Evolutionary conservation across 2,113 vertebrate genomes (phyloP).

Genomic region (Panthera leo): DNA sequence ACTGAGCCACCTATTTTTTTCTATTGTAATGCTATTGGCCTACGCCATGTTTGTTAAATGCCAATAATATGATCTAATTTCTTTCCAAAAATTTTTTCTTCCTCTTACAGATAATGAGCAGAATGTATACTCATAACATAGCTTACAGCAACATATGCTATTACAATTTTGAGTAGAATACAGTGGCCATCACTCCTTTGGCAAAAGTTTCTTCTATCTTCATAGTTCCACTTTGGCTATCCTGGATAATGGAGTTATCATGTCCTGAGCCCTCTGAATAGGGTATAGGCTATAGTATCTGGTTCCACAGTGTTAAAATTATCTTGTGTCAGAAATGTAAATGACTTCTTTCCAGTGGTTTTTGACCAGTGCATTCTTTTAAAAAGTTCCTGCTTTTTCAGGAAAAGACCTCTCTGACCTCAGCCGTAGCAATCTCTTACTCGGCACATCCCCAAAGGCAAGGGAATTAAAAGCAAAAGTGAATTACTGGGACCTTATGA

Average conservation of each 20-base stretch:
- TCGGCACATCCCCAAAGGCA: too few species aligned
- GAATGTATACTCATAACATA: neutral
- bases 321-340: neutral
- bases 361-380: constrained; percentile 25
- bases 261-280: neutral
- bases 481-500: too few species aligned
- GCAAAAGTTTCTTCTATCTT: neutral
- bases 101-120: neutral
- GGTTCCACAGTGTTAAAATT: neutral
- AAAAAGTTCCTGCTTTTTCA: neutral
- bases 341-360: neutral
- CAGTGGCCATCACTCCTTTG: neutral
- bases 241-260: neutral
- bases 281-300: neutral
- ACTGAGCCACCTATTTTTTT: neutral
- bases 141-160: neutral
- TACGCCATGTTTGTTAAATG: neutral
- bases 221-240: neutral
- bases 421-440: too few species aligned
- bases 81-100: neutral
- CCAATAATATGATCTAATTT: neutral
- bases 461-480: too few species aligned
- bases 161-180: neutral
- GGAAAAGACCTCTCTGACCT: too few species aligned
- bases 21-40: neutral